Conservation (phyloP, 2,113 vertebrate genomes). For the Anoura caudifer region DNA sequence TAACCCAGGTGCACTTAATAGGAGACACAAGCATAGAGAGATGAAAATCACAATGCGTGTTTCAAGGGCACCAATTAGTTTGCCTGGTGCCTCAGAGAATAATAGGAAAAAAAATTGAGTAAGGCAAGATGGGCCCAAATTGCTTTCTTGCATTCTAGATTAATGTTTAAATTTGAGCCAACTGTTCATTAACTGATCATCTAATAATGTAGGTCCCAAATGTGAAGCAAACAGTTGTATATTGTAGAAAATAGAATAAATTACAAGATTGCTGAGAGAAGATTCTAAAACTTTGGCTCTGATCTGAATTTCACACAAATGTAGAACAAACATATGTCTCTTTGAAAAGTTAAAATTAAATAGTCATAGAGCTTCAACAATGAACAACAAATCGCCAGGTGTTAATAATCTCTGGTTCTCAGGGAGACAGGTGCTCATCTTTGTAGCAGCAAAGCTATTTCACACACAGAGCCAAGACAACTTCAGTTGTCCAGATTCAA, state of each 20-base stretch:
- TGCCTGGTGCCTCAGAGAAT: not conserved
- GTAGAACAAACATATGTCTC: conserved; percentile 46
- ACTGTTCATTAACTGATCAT: conserved; percentile 52
- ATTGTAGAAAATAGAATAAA: not conserved
- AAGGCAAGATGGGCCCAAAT: conserved; percentile 23
- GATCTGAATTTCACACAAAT: conserved; percentile 46
- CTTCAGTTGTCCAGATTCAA: not conserved
- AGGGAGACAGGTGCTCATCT: not conserved
- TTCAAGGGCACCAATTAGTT: not conserved
- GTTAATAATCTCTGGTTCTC: not conserved
- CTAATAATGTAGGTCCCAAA: not conserved
- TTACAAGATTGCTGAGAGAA: not conserved
- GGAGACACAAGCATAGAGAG: not conserved
- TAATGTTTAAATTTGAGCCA: conserved; percentile 32
- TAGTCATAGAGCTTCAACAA: not conserved
- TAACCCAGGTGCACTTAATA: not conserved
- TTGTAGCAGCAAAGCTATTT: not conserved
- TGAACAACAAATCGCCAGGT: not conserved
- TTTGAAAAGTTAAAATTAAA: not conserved
- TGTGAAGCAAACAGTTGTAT: conserved; percentile 20
- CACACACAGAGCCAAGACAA: not conserved
- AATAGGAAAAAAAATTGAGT: not conserved
- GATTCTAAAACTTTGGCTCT: conserved; percentile 32
- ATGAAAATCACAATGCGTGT: not conserved
- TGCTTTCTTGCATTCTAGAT: conserved; percentile 28